These are phyloP conservation scores for Aplodontia rufa DNA, from an alignment of 2,113 vertebrate species.

Conservation along the genomic window DNA sequence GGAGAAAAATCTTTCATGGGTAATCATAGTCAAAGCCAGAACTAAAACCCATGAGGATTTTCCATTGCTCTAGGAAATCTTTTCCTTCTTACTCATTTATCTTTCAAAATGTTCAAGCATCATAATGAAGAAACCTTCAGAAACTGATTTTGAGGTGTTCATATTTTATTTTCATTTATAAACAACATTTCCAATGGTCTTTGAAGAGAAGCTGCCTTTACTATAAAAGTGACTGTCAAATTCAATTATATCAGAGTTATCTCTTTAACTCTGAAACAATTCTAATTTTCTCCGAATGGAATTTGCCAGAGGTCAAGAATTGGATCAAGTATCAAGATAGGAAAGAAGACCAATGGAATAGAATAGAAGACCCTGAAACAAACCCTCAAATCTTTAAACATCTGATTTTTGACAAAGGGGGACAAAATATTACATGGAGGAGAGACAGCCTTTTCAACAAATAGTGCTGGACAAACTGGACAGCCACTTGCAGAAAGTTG, in stretches of 20 bases:
- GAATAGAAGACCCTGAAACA: too few relatives aligned
- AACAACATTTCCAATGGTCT: slow-evolving; percentile 23
- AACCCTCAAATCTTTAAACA: too few relatives aligned
- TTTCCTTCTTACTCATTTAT: slow-evolving; percentile 12
- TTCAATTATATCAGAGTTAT: slow-evolving; percentile 27
- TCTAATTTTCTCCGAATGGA: slow-evolving; percentile 36
- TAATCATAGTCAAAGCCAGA: background rate
- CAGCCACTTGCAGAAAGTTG: too few relatives aligned
- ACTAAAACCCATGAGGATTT: background rate
- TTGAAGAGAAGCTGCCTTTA: background rate
- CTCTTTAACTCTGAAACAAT: slow-evolving; percentile 29
- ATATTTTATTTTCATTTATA: slow-evolving; percentile 18
- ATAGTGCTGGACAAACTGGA: too few relatives aligned
- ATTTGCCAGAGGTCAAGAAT: background rate
- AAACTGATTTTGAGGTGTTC: slow-evolving; percentile 18
- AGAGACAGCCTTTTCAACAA: too few relatives aligned
- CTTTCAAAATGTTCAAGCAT: slow-evolving; percentile 29
- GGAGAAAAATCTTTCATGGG: slow-evolving; percentile 2
- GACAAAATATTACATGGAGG: too few relatives aligned
- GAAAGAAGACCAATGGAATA: too few relatives aligned
- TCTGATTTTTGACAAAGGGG: too few relatives aligned
- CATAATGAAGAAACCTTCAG: slow-evolving; percentile 39
- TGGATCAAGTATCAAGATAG: too few relatives aligned
- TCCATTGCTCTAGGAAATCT: background rate
- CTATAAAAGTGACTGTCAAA: background rate